Evolutionary conservation across 1,140 invertebrate genomes (phyloP).

Genomic region (Caenorhabditis inopinata): DNA sequence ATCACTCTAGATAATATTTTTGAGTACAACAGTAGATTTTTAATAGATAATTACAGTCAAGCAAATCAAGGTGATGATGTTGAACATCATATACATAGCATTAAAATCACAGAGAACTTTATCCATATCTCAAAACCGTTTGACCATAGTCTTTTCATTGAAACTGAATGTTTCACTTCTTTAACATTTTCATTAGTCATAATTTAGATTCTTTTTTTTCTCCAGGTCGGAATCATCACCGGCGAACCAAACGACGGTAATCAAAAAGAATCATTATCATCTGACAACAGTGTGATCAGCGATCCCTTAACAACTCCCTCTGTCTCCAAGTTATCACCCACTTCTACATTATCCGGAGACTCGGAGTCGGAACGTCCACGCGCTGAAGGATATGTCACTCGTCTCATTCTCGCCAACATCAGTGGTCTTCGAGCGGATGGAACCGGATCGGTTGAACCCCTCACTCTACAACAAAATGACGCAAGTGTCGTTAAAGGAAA

Average conservation of each 20-base stretch:
- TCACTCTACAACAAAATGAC: conserved; percentile 17
- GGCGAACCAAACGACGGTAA: conserved; percentile 36
- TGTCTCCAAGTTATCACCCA: conserved; percentile 1
- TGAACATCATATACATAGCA: too few relatives aligned
- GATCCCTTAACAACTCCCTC: conserved; percentile 6
- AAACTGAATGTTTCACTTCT: too few relatives aligned
- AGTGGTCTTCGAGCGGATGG: not conserved
- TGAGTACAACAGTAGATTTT: too few relatives aligned
- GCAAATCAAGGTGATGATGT: too few relatives aligned
- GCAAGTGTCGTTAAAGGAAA: not conserved
- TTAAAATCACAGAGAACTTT: too few relatives aligned
- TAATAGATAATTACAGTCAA: too few relatives aligned
- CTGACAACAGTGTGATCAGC: not conserved
- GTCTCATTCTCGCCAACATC: conserved; percentile 27
- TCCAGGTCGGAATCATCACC: conserved; percentile 11
- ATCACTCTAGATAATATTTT: too few relatives aligned
- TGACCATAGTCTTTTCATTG: too few relatives aligned
- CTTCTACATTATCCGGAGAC: not conserved
- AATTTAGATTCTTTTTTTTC: too few relatives aligned
- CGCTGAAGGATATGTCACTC: conserved; percentile 4
- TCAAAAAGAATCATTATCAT: not conserved
- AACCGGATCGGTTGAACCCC: conserved; percentile 13
- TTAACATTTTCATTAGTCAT: too few relatives aligned
- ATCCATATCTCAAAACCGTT: too few relatives aligned
- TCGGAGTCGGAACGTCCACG: conserved; percentile 6